Percentiles rank a stretch among this genome's conserved stretches.
Evolutionary conservation across 2,888 invertebrate species (phyloP).

Genomic region (Molanna angustata): DNA sequence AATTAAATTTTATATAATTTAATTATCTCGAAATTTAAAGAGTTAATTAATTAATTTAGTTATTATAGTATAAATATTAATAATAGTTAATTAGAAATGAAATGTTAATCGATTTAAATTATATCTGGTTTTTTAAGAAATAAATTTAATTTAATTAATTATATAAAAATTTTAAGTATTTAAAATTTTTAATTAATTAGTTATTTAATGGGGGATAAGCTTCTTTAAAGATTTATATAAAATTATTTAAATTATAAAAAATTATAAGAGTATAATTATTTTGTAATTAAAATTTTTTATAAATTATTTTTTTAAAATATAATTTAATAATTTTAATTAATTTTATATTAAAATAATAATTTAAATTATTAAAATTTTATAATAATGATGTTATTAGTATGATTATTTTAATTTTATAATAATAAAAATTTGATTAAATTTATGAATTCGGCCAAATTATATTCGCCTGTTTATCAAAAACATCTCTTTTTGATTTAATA

Average conservation of each 20-base stretch:
- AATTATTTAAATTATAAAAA: slow-evolving; percentile 49
- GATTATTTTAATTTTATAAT: slow-evolving; percentile 33
- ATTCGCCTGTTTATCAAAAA: slow-evolving; percentile 76
- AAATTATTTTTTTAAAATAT: slow-evolving; percentile 46
- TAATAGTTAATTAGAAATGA: slow-evolving; percentile 62
- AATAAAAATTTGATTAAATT: slow-evolving; percentile 34
- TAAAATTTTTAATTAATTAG: slow-evolving; percentile 38
- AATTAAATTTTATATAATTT: slow-evolving; percentile 43
- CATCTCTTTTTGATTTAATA: slow-evolving; percentile 63
- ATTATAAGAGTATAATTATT: slow-evolving; percentile 57
- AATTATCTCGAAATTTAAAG: slow-evolving; percentile 60
- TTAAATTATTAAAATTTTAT: slow-evolving; percentile 44
- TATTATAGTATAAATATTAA: slow-evolving; percentile 61
- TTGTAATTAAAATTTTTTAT: slow-evolving; percentile 46
- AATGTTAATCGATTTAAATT: slow-evolving; percentile 63
- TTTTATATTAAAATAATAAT: background rate
- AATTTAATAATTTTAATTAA: slow-evolving; percentile 40
- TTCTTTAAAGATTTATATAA: slow-evolving; percentile 57
- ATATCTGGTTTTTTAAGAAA: slow-evolving; percentile 69
- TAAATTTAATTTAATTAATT: slow-evolving; percentile 51
- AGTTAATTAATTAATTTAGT: slow-evolving; percentile 57
- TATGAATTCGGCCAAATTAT: slow-evolving; percentile 65
- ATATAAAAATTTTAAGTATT: slow-evolving; percentile 38
- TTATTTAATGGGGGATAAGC: slow-evolving; percentile 55
- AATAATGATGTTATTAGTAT: slow-evolving; percentile 63